Evolutionary conservation across 1,140 invertebrate genomes (phyloP).

Genomic region (Zaprionus africanus): DNA sequence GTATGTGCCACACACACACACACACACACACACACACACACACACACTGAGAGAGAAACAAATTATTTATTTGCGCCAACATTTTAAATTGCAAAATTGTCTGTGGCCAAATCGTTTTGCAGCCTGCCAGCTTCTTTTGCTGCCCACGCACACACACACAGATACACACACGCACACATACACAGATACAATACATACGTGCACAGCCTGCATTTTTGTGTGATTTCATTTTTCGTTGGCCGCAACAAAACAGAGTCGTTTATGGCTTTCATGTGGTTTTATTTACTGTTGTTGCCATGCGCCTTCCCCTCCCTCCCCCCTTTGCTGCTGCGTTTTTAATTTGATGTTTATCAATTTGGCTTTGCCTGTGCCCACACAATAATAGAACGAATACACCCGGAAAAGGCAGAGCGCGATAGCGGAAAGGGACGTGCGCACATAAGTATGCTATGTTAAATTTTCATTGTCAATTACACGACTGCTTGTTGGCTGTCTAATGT

Average conservation of each 20-base stretch:
- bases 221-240: constrained; percentile 49
- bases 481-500: constrained; percentile 61
- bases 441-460: constrained; percentile 56
- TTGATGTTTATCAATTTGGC: constrained; percentile 72
- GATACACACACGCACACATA: neutral
- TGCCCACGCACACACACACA: constrained; percentile 1
- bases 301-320: neutral
- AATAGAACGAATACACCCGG: neutral
- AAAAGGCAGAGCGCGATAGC: neutral
- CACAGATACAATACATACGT: neutral
- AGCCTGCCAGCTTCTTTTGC: constrained; percentile 11
- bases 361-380: constrained; percentile 6
- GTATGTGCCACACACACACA: constrained; percentile 13
- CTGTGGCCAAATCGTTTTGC: constrained; percentile 77
- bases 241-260: constrained; percentile 64
- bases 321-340: constrained; percentile 63
- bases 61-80: constrained; percentile 72
- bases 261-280: constrained; percentile 76
- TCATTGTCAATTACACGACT: constrained; percentile 64
- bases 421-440: constrained; percentile 14
- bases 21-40: constrained; percentile 9
- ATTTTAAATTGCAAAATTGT: constrained; percentile 80
- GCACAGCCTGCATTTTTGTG: constrained; percentile 27
- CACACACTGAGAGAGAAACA: constrained; percentile 18
- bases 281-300: constrained; percentile 52